Evolutionary conservation across 2,888 invertebrate species (phyloP).

Genomic region (Hirtodrosophila alboralis): DNA sequence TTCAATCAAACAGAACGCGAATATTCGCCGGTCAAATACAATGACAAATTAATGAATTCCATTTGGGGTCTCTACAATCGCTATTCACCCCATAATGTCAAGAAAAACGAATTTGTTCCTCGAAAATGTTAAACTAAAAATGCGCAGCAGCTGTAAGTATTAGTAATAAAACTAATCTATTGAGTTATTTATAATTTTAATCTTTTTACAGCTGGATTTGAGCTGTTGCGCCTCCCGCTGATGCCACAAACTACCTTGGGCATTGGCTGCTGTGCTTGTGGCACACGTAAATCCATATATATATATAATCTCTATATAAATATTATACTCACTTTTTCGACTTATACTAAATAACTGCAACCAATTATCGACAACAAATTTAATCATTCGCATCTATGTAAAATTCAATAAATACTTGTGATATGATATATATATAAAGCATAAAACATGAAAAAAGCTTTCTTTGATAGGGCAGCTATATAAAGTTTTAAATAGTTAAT

Average conservation of each 20-base stretch:
- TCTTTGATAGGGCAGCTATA: slow-evolving; percentile 1
- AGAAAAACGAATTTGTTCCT: slow-evolving; percentile 86
- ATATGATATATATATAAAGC: slow-evolving; percentile 49
- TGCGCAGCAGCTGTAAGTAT: slow-evolving; percentile 45
- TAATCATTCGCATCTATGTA: slow-evolving; percentile 66
- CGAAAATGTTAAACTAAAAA: slow-evolving; percentile 52
- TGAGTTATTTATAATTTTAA: not conserved
- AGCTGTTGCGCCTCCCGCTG: slow-evolving; percentile 32
- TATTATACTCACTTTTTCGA: too few species aligned
- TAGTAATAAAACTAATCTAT: not conserved
- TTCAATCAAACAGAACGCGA: slow-evolving; percentile 86
- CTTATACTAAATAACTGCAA: slow-evolving; percentile 16
- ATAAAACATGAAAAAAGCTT: slow-evolving; percentile 26
- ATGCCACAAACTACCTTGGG: slow-evolving; percentile 26
- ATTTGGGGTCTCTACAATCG: slow-evolving; percentile 96
- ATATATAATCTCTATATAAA: slow-evolving; percentile 27
- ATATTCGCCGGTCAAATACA: slow-evolving; percentile 90
- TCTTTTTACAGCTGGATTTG: slow-evolving; percentile 19
- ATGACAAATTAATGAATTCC: slow-evolving; percentile 94
- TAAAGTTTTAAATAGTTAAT: not conserved
- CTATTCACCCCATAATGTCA: slow-evolving; percentile 94
- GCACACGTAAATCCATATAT: slow-evolving; percentile 23
- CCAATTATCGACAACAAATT: slow-evolving; percentile 26
- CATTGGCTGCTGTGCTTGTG: slow-evolving; percentile 27
- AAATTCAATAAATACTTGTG: slow-evolving; percentile 74